phyloP scores from a whole-genome alignment of 2,888 invertebrate species.

The Epinotia nisella region DNA sequence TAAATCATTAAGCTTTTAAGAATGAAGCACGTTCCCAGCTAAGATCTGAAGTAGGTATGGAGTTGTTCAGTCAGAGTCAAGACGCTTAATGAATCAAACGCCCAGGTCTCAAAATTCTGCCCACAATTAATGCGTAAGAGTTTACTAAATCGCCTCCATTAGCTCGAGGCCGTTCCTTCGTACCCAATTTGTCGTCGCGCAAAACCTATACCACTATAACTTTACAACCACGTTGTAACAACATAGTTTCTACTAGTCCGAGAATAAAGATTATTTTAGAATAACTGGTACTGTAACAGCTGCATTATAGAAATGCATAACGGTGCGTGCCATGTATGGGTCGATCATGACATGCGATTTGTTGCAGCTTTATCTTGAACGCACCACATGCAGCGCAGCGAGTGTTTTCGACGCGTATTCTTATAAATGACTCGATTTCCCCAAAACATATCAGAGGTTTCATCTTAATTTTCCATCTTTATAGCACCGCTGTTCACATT shows the following conservation, averaged over 20 bases:
- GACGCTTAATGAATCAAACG: slow-evolving; percentile 6
- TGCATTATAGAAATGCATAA: slow-evolving; percentile 60
- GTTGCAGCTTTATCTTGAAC: slow-evolving; percentile 71
- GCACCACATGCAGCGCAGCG: slow-evolving; percentile 45
- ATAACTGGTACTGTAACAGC: slow-evolving; percentile 28
- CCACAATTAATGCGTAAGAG: slow-evolving; percentile 34
- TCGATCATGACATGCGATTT: slow-evolving; percentile 74
- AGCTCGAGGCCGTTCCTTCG: slow-evolving; percentile 54
- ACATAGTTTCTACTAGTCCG: not conserved
- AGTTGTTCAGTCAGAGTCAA: slow-evolving; percentile 6
- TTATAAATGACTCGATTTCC: slow-evolving; percentile 38
- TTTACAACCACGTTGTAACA: not conserved
- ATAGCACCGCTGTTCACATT: slow-evolving; percentile 33
- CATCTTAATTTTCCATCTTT: slow-evolving; percentile 40
- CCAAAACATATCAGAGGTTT: slow-evolving; percentile 33
- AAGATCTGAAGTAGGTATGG: not conserved
- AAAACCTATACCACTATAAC: slow-evolving; percentile 6
- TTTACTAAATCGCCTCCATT: slow-evolving; percentile 49
- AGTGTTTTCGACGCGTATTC: slow-evolving; percentile 45
- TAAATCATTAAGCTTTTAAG: not conserved
- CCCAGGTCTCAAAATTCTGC: slow-evolving; percentile 36
- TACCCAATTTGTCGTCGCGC: slow-evolving; percentile 62
- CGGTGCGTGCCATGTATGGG: slow-evolving; percentile 72
- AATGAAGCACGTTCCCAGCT: not conserved
- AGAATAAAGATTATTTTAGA: slow-evolving; percentile 50